Evolutionary conservation across 2,113 vertebrate genomes (phyloP).

Genomic region (Sinocyclocheilus anophthalmus): DNA sequence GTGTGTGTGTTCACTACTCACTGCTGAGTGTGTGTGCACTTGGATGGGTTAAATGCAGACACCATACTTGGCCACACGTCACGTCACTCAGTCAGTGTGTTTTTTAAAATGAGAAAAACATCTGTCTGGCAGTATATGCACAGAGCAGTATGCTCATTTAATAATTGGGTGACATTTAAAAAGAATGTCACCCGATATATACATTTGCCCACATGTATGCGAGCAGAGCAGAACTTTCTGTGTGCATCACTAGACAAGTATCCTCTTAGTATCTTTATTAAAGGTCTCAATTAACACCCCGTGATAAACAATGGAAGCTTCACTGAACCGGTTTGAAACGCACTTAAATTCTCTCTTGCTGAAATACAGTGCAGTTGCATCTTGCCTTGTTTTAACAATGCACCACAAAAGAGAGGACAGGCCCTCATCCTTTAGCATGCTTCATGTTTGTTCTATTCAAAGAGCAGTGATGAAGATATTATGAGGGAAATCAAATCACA

Average conservation of each 20-base stretch:
- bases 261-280: not conserved
- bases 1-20: no score
- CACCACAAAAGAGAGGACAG: not conserved
- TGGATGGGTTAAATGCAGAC: not conserved
- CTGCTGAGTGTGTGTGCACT: no score
- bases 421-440: not conserved
- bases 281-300: constrained; percentile 8
- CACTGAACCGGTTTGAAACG: not conserved
- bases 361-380: not conserved
- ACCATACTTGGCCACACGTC: no score
- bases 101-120: not conserved
- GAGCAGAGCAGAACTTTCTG: not conserved
- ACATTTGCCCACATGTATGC: not conserved
- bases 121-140: not conserved
- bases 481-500: no score
- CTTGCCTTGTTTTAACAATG: constrained; percentile 10
- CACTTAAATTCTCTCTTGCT: not conserved
- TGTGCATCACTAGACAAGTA: not conserved
- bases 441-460: not conserved
- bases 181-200: not conserved
- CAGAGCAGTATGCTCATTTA: not conserved
- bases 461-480: not conserved
- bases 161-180: no score
- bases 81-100: not conserved
- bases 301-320: constrained; percentile 3